Evolutionary conservation across 2,888 invertebrate species (phyloP), one percentile per base, ranked within the genome.

Genomic region (Pheosia tremula): DNA sequence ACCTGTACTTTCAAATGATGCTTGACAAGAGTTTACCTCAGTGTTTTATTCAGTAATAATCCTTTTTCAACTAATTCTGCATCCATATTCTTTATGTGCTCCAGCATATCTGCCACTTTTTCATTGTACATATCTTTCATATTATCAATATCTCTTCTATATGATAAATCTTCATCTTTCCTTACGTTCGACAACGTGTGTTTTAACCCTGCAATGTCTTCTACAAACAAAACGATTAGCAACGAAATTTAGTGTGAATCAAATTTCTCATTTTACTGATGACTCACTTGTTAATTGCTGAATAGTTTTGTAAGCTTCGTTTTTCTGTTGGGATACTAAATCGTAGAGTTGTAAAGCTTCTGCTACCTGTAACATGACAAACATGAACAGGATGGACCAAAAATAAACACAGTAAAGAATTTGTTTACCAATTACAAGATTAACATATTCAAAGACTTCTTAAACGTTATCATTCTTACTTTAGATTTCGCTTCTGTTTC

Each of bases 81-180:
- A 72, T 95, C 95, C 13, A 95, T 75, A 68, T 93, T 93, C 71
- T 93, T 93, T 10, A 96, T 93, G 68, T 96, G 95, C 9, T 88
- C 78, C 13, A 94, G 75, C 87, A 95, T 94, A 57, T 94, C 94
- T 56, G 95, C 88, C 11, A 95, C 82, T 79, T 95, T 96, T 58
- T 94, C 94, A 41, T 94, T 94, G 71, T 95, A 95, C 67, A 94
- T 94, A 4, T 94, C 89, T 78, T 93, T 95, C 0, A 95, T 82
- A 58, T 90, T 89, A 5, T 91, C 91, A 57, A 96, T 86, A 82
- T 97, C 96, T n/a, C 79, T 88, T 72, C 95, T 95, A 50, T 95
- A 91, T 66, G 91, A 93, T 0, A 86, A 79, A 64, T 95, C 95
- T 0, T 95, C 92, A 58, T 95, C 95, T 50, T 93, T 92, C 80